phyloP scores from a whole-genome alignment of 2,113 vertebrate genomes.

The Anser brachyrhynchus region DNA sequence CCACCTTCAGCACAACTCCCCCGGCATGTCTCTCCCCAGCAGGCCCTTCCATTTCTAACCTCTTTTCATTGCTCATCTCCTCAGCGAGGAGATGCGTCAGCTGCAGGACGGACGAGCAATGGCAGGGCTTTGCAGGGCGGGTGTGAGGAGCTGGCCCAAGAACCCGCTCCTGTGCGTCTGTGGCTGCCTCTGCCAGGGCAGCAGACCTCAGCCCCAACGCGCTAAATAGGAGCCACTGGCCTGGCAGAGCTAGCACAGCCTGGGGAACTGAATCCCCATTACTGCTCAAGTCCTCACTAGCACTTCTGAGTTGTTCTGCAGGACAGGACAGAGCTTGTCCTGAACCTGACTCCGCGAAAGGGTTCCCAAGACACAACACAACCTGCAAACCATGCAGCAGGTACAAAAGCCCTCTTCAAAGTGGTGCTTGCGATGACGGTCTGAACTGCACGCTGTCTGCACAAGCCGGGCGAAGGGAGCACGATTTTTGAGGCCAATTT shows the following conservation, averaged over 20 bases:
- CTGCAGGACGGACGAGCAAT: accelerated
- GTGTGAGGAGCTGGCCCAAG: neutral
- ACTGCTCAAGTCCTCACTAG: neutral
- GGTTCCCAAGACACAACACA: neutral
- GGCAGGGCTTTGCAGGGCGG: neutral
- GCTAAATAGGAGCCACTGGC: neutral
- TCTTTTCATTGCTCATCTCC: neutral
- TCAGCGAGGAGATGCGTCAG: accelerated
- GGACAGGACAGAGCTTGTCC: constrained; percentile 29
- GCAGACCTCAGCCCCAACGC: neutral
- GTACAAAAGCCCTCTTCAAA: neutral
- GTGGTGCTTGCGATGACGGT: accelerated
- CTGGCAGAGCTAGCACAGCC: neutral
- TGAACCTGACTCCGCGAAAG: neutral
- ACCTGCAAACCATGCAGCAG: neutral
- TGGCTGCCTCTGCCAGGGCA: neutral
- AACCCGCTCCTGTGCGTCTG: accelerated
- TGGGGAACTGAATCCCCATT: neutral
- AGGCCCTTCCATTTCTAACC: neutral
- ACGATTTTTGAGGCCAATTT: neutral
- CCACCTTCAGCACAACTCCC: neutral
- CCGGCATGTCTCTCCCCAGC: neutral
- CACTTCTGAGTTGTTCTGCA: neutral
- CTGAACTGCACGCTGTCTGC: accelerated
- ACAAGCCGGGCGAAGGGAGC: neutral